Conservation (phyloP, 1,140 invertebrate species). For the Apolygus lucorum region DNA sequence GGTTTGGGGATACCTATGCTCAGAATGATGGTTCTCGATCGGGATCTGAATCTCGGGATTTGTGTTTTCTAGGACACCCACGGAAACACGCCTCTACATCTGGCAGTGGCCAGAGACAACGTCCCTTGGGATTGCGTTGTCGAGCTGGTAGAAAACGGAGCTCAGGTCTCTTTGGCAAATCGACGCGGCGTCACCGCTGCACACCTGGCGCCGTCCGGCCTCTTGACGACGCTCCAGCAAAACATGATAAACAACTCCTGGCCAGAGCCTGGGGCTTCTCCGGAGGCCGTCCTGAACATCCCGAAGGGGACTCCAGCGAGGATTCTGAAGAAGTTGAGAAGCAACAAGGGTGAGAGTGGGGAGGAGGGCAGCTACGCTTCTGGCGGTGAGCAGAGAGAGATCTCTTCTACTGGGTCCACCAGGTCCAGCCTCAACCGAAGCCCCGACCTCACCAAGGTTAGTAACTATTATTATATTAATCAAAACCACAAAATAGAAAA, state of each 20-base stretch:
- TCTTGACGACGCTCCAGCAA: slow-evolving; percentile 42
- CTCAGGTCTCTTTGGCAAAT: slow-evolving; percentile 42
- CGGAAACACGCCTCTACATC: slow-evolving; percentile 49
- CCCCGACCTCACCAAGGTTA: slow-evolving; percentile 31
- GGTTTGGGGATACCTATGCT: no score
- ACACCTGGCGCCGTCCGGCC: slow-evolving; percentile 40
- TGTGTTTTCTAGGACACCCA: slow-evolving; percentile 40
- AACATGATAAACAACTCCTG: slow-evolving; percentile 42
- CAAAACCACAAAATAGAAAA: neutral
- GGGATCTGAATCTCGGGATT: neutral
- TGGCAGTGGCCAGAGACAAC: slow-evolving; percentile 44
- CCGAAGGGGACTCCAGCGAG: slow-evolving; percentile 26
- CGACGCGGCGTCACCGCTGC: slow-evolving; percentile 41
- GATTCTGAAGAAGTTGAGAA: slow-evolving; percentile 32
- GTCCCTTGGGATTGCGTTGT: slow-evolving; percentile 46
- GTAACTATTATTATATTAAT: slow-evolving; percentile 4
- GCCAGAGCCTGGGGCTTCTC: slow-evolving; percentile 20
- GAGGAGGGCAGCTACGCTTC: slow-evolving; percentile 33
- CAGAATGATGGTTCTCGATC: no score
- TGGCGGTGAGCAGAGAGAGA: slow-evolving; percentile 31
- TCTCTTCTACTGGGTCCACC: slow-evolving; percentile 35
- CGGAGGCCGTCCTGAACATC: neutral
- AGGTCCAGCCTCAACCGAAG: slow-evolving; percentile 30
- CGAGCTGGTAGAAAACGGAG: slow-evolving; percentile 46
- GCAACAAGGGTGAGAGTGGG: slow-evolving; percentile 27